Evolutionary conservation across 2,888 invertebrate genomes (phyloP), one percentile per base, ranked within the genome.

Genomic region (Erebia palarica): DNA sequence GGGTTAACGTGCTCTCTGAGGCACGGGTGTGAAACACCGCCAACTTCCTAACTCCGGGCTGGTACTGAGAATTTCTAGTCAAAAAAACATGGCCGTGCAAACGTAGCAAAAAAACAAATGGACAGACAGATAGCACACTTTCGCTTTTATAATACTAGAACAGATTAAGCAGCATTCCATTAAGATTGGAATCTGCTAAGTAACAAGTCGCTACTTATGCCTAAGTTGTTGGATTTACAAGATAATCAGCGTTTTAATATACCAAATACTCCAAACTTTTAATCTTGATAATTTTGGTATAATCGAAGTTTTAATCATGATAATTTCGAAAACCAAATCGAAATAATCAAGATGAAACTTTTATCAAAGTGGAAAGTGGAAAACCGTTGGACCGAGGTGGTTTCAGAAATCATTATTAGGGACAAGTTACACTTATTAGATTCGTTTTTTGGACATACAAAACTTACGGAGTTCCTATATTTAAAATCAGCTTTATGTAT

Each of bases 371-470:
- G 59, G 49, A 67, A 67, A 67, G 44, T 42, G 49, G n/a, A 67
- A 49, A 58, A 42, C 57, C 47, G 44, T 55, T n/a, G 42, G 42
- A 44, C 47, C 67, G 59, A 16, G 47, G 61, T 27, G 57, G 59
- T 57, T 61, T 44, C 49, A 68, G 60, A 61, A 68, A 55, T 67
- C 59, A 61, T 61, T 67, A 59, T 72, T 71, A 36, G 2, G 36
- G 36, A 36, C 36, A 1, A 36, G 0, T 36, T 36, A 36, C 36
- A 36, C 36, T 36, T 7, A 36, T 36, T 7, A 5, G 36, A 36
- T 36, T 36, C 36, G 0, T 36, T 36, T 36, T 36, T 36, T 27
- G 27, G 27, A 3, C 27, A 27, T 27, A 27, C 27, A 27, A 4
- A 21, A 21, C 21, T 21, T 1, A 27, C 27, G 27, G 4, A 27